Conservation (phyloP, 1,140 invertebrate genomes). For the Aphaenogaster ashmeadi region DNA sequence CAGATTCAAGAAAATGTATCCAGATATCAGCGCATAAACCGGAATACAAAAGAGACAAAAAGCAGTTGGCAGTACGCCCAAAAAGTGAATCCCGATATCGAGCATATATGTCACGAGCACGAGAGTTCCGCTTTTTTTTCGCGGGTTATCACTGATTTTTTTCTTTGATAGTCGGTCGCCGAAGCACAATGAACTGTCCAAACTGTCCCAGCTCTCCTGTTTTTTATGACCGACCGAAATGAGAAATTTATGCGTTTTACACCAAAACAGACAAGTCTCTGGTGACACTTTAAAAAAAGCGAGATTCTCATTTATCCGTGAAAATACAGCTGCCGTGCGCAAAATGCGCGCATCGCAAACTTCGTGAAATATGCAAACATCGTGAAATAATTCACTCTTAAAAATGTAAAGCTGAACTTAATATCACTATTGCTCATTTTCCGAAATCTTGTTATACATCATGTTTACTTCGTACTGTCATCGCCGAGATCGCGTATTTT, state of each 20-base stretch:
- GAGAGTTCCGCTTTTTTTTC: constrained; percentile 60
- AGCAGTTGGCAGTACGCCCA: constrained; percentile 54
- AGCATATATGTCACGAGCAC: constrained; percentile 63
- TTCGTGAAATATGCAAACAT: constrained; percentile 32
- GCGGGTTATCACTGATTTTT: constrained; percentile 64
- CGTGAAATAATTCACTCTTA: constrained; percentile 32
- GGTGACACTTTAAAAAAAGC: constrained; percentile 50
- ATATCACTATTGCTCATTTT: not conserved
- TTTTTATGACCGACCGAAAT: constrained; percentile 51
- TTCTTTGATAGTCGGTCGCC: constrained; percentile 22
- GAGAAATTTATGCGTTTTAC: constrained; percentile 63
- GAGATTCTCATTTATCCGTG: constrained; percentile 18
- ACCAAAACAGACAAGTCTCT: constrained; percentile 19
- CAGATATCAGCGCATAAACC: not conserved
- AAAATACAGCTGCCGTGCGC: constrained; percentile 29
- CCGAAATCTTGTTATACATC: not conserved
- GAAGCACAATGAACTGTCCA: constrained; percentile 66
- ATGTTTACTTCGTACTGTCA: not conserved
- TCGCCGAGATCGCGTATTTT: not conserved
- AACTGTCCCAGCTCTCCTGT: constrained; percentile 36
- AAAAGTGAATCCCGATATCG: constrained; percentile 72
- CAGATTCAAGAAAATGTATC: not conserved
- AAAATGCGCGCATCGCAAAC: not conserved
- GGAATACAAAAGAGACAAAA: not conserved
- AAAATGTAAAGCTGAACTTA: not conserved